These are phyloP conservation scores for Microcaecilia unicolor DNA, from an alignment of 2,797 vertebrate genomes.

Conservation along the genomic window DNA sequence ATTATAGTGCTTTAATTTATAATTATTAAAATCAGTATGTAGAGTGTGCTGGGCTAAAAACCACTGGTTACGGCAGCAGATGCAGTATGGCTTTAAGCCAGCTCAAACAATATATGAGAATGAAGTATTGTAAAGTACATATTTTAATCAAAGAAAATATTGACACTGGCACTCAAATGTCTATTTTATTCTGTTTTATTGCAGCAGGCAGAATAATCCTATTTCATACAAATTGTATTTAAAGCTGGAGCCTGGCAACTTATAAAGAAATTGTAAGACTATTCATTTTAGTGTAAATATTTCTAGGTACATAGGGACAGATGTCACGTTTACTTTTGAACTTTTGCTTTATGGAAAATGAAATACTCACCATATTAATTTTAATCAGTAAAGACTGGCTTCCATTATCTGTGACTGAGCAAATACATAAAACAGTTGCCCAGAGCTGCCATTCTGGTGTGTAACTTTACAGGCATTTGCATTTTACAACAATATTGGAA, in stretches of 20 bases:
- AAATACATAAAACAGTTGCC: no score
- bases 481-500: no score
- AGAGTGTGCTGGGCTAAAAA: no score
- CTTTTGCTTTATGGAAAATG: constrained; percentile 11
- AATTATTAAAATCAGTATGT: neutral
- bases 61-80: no score
- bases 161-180: constrained; percentile 11
- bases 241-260: neutral
- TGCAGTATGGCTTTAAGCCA: no score
- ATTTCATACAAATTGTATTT: constrained; percentile 12
- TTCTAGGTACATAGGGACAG: constrained; percentile 22
- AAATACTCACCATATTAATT: no score
- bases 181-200: constrained; percentile 9
- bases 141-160: neutral
- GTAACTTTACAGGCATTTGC: no score
- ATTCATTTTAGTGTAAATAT: constrained; percentile 11
- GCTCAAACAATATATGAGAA: neutral
- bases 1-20: neutral
- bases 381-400: constrained; percentile 3
- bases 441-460: no score
- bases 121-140: neutral
- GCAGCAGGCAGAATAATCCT: constrained; percentile 3
- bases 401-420: constrained; percentile 9
- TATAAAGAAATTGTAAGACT: constrained; percentile 12
- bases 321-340: constrained; percentile 6